A percentile compares a stretch with the other conserved stretches of the same genome.
phyloP scores from a whole-genome alignment of 2,113 vertebrate genomes.

The Diadophis punctatus region DNA sequence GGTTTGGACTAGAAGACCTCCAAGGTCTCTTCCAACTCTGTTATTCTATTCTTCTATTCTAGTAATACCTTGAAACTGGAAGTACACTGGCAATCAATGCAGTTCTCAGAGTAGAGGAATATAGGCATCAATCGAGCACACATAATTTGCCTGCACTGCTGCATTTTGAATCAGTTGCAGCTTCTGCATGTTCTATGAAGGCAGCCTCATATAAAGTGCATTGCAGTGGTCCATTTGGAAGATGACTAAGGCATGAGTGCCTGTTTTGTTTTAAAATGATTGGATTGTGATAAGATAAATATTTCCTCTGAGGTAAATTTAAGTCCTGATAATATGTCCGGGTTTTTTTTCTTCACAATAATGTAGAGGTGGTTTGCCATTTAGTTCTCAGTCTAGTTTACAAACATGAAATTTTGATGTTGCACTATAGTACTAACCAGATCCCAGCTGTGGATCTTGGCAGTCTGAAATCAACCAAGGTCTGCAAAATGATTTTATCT shows the following conservation, averaged over 20 bases:
- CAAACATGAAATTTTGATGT: neutral
- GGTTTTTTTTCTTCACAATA: neutral
- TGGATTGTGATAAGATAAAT: neutral
- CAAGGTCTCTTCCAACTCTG: too few relatives aligned
- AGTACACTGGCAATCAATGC: neutral
- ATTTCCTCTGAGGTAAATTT: neutral
- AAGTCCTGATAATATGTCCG: neutral
- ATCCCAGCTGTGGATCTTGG: neutral
- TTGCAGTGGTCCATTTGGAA: neutral
- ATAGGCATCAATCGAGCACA: neutral
- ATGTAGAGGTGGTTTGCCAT: neutral
- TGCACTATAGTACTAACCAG: neutral
- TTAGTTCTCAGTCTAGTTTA: neutral
- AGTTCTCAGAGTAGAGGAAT: neutral
- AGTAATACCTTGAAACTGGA: neutral
- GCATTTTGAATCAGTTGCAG: neutral
- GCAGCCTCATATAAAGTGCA: neutral
- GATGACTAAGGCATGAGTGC: neutral
- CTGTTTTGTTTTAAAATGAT: neutral
- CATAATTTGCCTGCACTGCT: neutral
- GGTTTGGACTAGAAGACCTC: too few relatives aligned
- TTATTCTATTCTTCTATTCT: too few relatives aligned
- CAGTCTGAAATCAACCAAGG: neutral
- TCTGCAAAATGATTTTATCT: neutral
- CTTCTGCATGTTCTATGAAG: neutral